phyloP scores from a whole-genome alignment of 2,888 invertebrate species.

The Luperina nickerlii region DNA sequence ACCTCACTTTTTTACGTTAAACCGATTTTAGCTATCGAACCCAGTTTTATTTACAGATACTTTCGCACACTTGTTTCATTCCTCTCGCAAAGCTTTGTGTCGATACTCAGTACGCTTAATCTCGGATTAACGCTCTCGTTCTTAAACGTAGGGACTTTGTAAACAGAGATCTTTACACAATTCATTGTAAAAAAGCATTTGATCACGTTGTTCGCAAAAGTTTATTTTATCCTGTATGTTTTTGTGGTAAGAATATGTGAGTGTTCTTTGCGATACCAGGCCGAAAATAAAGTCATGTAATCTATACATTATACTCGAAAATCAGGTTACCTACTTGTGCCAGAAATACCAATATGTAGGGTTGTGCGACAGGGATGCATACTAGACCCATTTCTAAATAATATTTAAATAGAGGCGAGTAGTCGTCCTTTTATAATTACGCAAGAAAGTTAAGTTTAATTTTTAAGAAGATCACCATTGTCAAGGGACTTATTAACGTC shows the following conservation, averaged over 20 bases:
- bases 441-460: not conserved
- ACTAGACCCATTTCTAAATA: not conserved
- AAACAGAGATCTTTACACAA: conserved; percentile 25
- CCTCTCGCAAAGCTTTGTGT: not conserved
- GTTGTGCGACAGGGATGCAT: not conserved
- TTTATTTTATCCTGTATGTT: not conserved
- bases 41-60: conserved; percentile 9
- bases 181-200: conserved; percentile 29
- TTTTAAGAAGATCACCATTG: too few species aligned
- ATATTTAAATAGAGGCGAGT: not conserved
- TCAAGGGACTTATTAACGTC: too few species aligned
- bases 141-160: conserved; percentile 15
- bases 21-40: not conserved
- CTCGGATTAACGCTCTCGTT: conserved; percentile 19
- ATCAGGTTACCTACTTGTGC: not conserved
- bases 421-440: not conserved
- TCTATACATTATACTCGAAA: not conserved
- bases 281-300: not conserved
- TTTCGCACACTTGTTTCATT: conserved; percentile 7
- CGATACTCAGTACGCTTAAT: conserved; percentile 3
- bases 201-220: conserved; percentile 9
- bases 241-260: not conserved
- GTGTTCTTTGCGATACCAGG: not conserved
- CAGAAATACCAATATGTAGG: not conserved
- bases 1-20: not conserved